Conservation (phyloP, 2,888 invertebrate species). For the Crocallis elinguaria region DNA sequence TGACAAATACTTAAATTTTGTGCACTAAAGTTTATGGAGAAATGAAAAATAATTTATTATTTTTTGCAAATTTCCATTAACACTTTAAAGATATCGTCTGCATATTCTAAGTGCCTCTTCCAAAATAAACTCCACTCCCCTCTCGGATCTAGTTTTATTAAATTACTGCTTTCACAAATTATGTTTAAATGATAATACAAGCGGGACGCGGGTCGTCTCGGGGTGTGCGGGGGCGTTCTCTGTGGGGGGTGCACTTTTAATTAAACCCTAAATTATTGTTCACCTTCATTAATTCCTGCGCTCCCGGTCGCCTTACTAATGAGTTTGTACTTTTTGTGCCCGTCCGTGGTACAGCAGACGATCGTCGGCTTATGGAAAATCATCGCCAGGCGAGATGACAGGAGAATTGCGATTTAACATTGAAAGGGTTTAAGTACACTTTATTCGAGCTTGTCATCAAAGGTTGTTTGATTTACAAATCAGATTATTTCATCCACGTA, state of each 20-base stretch:
- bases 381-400: neutral
- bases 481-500: too few species aligned
- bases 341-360: constrained; percentile 48
- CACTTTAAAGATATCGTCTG: neutral
- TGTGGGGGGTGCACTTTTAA: constrained; percentile 81
- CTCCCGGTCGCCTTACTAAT: constrained; percentile 80
- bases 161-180: constrained; percentile 32
- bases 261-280: constrained; percentile 85
- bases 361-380: constrained; percentile 31
- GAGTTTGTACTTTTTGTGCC: constrained; percentile 80
- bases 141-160: constrained; percentile 29
- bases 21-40: too few species aligned
- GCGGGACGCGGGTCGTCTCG: constrained; percentile 44
- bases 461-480: too few species aligned
- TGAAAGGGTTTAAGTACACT: neutral
- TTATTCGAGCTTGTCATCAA: neutral
- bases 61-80: neutral
- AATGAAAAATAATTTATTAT: too few species aligned
- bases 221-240: constrained; percentile 63
- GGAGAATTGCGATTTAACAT: constrained; percentile 13
- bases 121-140: constrained; percentile 16
- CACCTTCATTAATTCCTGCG: constrained; percentile 83
- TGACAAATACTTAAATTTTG: too few species aligned
- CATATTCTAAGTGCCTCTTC: constrained; percentile 7
- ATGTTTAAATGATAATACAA: constrained; percentile 27